These are phyloP conservation scores for Rhyacophila evoluta DNA, from an alignment of 2,888 invertebrate species.

Conservation along the genomic window DNA sequence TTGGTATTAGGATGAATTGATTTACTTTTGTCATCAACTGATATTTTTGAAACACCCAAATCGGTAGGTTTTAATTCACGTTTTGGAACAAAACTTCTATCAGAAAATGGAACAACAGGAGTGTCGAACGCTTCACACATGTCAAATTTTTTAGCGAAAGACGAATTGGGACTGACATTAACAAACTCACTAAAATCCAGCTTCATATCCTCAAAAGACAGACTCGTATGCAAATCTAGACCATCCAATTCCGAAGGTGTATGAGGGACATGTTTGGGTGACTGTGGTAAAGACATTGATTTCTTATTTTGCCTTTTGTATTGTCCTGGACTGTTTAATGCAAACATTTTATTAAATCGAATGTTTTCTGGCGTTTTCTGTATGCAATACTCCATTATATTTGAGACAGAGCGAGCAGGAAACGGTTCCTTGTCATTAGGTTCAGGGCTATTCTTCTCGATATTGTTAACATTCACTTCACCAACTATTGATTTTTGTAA, in stretches of 20 bases:
- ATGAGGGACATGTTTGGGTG: conserved; percentile 38
- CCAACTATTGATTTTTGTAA: neutral
- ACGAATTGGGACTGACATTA: conserved; percentile 40
- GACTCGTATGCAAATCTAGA: conserved; percentile 40
- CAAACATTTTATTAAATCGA: conserved; percentile 44
- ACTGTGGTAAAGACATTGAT: conserved; percentile 50
- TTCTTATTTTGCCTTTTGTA: conserved; percentile 44
- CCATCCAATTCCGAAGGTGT: neutral
- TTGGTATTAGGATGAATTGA: neutral
- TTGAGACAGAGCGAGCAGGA: neutral
- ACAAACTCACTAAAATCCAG: conserved; percentile 44
- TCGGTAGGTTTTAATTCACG: conserved; percentile 31
- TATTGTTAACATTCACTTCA: neutral
- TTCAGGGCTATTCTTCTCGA: neutral
- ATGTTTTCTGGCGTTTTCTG: neutral
- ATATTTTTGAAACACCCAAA: neutral
- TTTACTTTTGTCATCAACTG: neutral
- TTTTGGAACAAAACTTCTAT: conserved; percentile 28
- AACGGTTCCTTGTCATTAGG: neutral
- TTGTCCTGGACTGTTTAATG: conserved; percentile 54
- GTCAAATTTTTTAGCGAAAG: conserved; percentile 46
- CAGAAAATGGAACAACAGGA: conserved; percentile 8
- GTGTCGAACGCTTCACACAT: conserved; percentile 41
- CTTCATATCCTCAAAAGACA: conserved; percentile 51
- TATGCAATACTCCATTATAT: conserved; percentile 20